Base-by-base conservation (phyloP, 2,888 invertebrate species). In the Apoda limacodes region DNA sequence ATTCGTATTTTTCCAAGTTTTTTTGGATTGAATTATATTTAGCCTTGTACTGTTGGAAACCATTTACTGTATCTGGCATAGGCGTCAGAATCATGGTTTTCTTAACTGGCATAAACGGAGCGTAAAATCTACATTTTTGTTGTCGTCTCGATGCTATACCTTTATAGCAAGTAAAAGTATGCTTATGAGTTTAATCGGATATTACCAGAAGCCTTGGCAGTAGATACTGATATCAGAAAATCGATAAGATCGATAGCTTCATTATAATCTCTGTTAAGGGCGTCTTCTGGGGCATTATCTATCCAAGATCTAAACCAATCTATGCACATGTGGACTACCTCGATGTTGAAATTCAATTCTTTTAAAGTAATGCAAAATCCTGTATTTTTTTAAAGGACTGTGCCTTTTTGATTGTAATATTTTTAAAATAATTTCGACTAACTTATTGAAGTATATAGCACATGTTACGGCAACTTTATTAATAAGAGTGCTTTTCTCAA, bases 361-460 rank as follows among this genome's bases (percentile, higher is more conserved):
- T 20, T 41, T 44, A 29, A 60, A 60, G 27, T 43, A 60, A 35
- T 51, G 19, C 2, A 32, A 4, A 9, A 56, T 30, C 21, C 38
- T 26, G 36, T 51, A 52, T 30, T 48, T 46, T 22, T 39, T 34
- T 13, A 59, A 57, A 10, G 59, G 56, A 29, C 45, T 48, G 4
- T 5, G 17, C 25, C 42, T 43, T 40, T 50, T 40, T 3, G 52
- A 46, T 34, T 54, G 37, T 14, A 61, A 37, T 22, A 56, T 43
- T 10, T 28, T 44, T 33, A 52, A 32, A 12, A 60, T 20, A 4
- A 25, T 12, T 43, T 48, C 43, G 0, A 65, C 49, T 20, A 64
- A 40, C 30, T 60, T 64, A 42, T 62, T 41, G 30, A 61, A 64
- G 22, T 50, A 50, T 13, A 52, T 49, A 23, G 41, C 43, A 27